Base-by-base conservation (phyloP, 53 echinoderm and acorn worm genomes). In the Echinarachnius parma region DNA sequence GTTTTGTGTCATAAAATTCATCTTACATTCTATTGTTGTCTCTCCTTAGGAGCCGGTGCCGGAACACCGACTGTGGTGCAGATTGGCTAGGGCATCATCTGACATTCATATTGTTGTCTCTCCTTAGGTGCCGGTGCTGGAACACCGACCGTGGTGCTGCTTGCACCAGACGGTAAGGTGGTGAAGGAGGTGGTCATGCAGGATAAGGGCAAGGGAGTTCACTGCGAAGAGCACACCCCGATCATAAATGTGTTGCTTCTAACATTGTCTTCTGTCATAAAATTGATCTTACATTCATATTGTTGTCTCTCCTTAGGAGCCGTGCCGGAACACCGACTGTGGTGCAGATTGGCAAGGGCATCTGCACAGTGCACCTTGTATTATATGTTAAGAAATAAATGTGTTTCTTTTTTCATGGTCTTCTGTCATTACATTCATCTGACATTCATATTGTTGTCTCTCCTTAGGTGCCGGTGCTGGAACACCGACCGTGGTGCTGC, bases 81-180 rank as follows among this genome's bases (percentile, higher is more conserved):
- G 52, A 70, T 66, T 18, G 92, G 98, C 49, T 87, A 92, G 78
- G 89, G 88, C 27, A 49, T 80, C 80, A n/a, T n/a, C n/a, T n/a
- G n/a, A n/a, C n/a, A n/a, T n/a, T n/a, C n/a, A n/a, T n/a, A n/a
- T n/a, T n/a, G n/a, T n/a, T n/a, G n/a, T n/a, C n/a, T 50, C n/a
- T 46, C 1, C 52, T 2, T 56, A 98, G 98, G 98, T 83, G 98
- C 98, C 56, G 98, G 98, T 48, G 80, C 85, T 28, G 91, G 91
- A 22, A 66, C 59, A 35, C 84, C 91, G 15, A 80, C 64, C 3
- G 86, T 92, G 1, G 34, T 77, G 36, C 28, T 98, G 52, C 66
- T 66, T 18, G 92, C 88, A 47, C 88, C 91, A 46, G 88, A 85
- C 21, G 83, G 88, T 28, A 77, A 83, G 62, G 74, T 80, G 24